phyloP scores from a whole-genome alignment of 2,888 invertebrate species.

The Chymomyza procnemis region DNA sequence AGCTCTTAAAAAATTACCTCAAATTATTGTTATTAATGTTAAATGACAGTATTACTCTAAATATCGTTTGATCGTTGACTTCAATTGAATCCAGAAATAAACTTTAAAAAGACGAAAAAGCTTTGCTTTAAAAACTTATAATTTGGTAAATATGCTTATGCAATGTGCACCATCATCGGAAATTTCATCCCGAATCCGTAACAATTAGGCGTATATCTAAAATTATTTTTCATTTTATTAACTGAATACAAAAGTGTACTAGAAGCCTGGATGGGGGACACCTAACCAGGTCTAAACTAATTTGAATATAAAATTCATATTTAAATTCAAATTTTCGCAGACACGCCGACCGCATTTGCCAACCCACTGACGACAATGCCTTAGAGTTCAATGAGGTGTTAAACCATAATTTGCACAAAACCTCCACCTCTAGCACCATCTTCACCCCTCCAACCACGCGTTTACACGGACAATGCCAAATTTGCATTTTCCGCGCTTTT shows the following conservation, averaged over 20 bases:
- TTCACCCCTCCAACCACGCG: conserved; percentile 30
- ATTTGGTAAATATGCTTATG: too few species aligned
- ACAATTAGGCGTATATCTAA: neutral
- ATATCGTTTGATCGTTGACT: too few species aligned
- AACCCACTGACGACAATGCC: conserved; percentile 22
- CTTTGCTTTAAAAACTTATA: too few species aligned
- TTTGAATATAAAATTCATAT: conserved; percentile 73
- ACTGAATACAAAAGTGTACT: conserved; percentile 47
- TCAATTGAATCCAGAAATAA: too few species aligned
- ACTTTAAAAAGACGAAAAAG: too few species aligned
- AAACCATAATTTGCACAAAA: conserved; percentile 77
- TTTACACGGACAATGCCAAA: conserved; percentile 32
- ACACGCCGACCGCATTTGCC: neutral
- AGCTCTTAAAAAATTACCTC: too few species aligned
- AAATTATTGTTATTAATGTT: too few species aligned
- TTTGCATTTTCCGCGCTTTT: conserved; percentile 72
- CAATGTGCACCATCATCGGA: too few species aligned
- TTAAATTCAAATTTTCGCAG: conserved; percentile 64
- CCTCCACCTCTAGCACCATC: conserved; percentile 33
- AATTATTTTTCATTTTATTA: conserved; percentile 50
- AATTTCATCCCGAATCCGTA: too few species aligned
- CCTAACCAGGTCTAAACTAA: conserved; percentile 64
- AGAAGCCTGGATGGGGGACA: conserved; percentile 19
- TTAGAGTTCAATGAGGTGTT: conserved; percentile 76
- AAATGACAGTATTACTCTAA: too few species aligned